phyloP scores from a whole-genome alignment of 2,113 vertebrate genomes.

The Glaucomys volans region DNA sequence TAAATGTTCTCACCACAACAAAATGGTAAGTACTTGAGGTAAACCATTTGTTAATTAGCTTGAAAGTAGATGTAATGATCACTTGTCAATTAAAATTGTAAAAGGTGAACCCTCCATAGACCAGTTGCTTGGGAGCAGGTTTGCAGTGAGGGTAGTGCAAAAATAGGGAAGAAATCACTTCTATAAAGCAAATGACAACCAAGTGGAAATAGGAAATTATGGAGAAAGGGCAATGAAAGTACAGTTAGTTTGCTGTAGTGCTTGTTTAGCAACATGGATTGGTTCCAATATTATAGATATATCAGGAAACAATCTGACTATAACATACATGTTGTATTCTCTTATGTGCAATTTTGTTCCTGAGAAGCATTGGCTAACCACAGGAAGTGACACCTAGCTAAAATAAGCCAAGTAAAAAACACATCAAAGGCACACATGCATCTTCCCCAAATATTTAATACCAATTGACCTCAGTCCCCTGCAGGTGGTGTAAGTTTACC shows the following conservation, averaged over 20 bases:
- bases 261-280: not conserved
- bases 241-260: not conserved
- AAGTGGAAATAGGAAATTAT: not conserved
- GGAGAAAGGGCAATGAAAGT: not conserved
- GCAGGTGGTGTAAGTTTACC: not conserved
- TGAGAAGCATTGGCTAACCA: not conserved
- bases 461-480: fast-evolving
- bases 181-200: not conserved
- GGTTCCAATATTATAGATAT: not conserved
- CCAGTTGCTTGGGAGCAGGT: not conserved
- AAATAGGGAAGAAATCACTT: not conserved
- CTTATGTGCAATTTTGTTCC: not conserved
- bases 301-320: constrained; percentile 9
- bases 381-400: not conserved
- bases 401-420: not conserved
- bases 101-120: not conserved
- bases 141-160: not conserved
- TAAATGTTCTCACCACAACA: not conserved
- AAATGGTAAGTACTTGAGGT: not conserved
- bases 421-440: not conserved
- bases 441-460: not conserved
- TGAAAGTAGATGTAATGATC: not conserved
- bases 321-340: not conserved
- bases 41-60: not conserved
- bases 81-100: not conserved